Conservation (phyloP, 1,140 invertebrate genomes). For the Drosophila pachea region DNA sequence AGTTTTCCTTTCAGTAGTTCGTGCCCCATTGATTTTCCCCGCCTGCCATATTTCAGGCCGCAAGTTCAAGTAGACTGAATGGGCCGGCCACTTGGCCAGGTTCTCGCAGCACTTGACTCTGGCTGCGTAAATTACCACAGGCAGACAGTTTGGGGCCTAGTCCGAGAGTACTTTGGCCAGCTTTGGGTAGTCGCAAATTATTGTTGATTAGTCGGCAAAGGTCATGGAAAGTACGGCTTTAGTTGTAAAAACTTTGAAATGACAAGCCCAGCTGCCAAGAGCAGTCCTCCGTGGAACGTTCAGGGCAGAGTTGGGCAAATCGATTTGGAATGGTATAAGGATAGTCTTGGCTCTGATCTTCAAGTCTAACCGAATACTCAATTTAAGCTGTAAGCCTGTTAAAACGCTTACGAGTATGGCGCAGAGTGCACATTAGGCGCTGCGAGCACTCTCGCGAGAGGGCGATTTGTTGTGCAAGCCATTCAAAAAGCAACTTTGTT, state of each 20-base stretch:
- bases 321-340: no score
- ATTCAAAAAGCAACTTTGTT: background rate
- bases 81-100: background rate
- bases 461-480: background rate
- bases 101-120: constrained; percentile 15
- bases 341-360: no score
- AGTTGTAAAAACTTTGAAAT: background rate
- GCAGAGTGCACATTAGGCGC: no score
- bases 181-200: background rate
- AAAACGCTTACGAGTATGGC: no score
- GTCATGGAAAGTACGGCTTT: background rate
- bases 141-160: constrained; percentile 8
- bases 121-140: constrained; percentile 6
- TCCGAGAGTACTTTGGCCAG: background rate
- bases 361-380: no score
- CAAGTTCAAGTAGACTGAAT: constrained; percentile 7
- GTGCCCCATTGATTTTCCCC: constrained; percentile 31
- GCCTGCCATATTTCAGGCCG: constrained; percentile 27
- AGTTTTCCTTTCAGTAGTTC: constrained; percentile 3
- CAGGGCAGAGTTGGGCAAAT: no score
- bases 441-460: no score
- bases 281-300: no score
- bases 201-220: background rate
- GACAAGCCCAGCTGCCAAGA: background rate
- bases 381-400: no score